phyloP scores from a whole-genome alignment of 2,113 vertebrate genomes.

The Noturus placidus region DNA sequence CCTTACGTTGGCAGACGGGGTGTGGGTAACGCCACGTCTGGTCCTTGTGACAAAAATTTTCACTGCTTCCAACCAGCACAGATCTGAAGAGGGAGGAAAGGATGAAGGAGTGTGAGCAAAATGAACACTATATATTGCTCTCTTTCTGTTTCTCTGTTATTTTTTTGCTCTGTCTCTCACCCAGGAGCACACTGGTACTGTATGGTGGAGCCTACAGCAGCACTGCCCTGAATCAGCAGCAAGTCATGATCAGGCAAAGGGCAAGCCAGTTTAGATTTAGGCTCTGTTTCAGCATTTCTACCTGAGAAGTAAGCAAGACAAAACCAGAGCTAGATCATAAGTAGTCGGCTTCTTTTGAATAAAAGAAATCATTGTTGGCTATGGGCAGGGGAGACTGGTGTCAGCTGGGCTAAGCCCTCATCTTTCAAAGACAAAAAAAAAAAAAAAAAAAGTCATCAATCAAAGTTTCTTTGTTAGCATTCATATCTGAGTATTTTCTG shows the following conservation, averaged over 20 bases:
- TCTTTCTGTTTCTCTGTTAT: slow-evolving; percentile 44
- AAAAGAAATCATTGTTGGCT: background rate
- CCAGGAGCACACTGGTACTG: slow-evolving; percentile 72
- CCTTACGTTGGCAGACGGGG: slow-evolving; percentile 75
- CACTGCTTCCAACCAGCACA: slow-evolving; percentile 68
- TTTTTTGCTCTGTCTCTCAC: slow-evolving; percentile 60
- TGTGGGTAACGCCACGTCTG: slow-evolving; percentile 75
- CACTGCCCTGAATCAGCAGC: slow-evolving; percentile 66
- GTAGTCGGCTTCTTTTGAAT: background rate
- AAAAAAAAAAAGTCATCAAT: background rate
- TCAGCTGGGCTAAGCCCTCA: background rate
- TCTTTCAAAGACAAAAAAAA: background rate
- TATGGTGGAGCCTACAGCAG: slow-evolving; percentile 64
- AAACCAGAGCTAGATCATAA: background rate
- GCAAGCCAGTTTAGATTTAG: slow-evolving; percentile 57
- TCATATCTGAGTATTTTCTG: background rate
- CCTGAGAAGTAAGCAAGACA: slow-evolving; percentile 23
- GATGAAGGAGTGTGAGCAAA: slow-evolving; percentile 16
- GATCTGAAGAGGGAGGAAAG: slow-evolving; percentile 60
- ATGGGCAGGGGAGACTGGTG: background rate
- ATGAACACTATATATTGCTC: slow-evolving; percentile 27
- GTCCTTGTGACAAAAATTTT: slow-evolving; percentile 73
- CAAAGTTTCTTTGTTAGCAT: background rate
- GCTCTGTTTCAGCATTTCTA: background rate
- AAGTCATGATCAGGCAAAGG: slow-evolving; percentile 65